Percentiles rank a stretch among this genome's conserved stretches.
phyloP scores from a whole-genome alignment of 2,888 invertebrate species.

The Xanthorhoe spadicearia region DNA sequence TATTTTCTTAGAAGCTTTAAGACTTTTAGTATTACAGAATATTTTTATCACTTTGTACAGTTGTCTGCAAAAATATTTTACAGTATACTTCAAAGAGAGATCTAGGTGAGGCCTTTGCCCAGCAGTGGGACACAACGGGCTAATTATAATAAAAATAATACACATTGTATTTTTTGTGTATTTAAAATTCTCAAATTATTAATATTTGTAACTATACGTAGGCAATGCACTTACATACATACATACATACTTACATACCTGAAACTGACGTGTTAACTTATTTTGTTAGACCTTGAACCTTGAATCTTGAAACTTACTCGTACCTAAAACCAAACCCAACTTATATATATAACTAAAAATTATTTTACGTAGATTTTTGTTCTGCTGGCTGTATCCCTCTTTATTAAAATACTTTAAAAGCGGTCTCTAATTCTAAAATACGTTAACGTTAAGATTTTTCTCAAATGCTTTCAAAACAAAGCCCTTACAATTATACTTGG shows the following conservation, averaged over 20 bases:
- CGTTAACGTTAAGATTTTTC: neutral
- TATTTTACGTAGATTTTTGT: neutral
- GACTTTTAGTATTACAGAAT: neutral
- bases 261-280: too few species aligned
- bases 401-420: neutral
- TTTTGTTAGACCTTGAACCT: too few species aligned
- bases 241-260: too few species aligned
- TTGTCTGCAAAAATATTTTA: neutral
- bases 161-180: too few species aligned
- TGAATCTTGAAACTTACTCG: too few species aligned
- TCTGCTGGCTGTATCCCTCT: neutral
- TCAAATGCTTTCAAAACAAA: neutral
- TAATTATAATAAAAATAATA: too few species aligned
- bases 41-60: neutral
- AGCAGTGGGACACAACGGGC: too few species aligned
- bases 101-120: too few species aligned
- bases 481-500: neutral
- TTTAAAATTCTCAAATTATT: too few species aligned
- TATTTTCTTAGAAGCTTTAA: neutral
- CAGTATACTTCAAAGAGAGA: neutral
- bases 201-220: too few species aligned
- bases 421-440: neutral
- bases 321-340: neutral
- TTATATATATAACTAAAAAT: neutral
- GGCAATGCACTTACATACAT: too few species aligned